Base-by-base conservation (phyloP, 2,113 vertebrate species). In the Microtus pennsylvanicus region DNA sequence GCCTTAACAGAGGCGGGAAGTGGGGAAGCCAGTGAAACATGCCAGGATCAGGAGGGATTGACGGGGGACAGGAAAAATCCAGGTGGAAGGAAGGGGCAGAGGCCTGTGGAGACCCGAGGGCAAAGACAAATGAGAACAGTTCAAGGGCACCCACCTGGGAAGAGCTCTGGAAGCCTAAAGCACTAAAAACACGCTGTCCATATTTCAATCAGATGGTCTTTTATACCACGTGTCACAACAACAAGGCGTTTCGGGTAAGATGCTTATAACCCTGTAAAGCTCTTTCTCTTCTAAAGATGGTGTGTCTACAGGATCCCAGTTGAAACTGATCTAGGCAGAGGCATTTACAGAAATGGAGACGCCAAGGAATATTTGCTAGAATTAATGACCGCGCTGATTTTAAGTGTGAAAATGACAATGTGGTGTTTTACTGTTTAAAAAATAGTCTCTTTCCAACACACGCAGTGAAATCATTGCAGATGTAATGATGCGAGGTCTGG, bases 341-440 rank as follows among this genome's bases (percentile, higher is more conserved):
- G 61, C 9, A 70, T 72, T 45, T 89, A 74, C 2, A 58, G 85
- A 94, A 52, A 63, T 21, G 24, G 75, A 19, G 78, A 67, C 35
- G 2, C 55, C 90, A 50, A 70, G 50, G 42, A 67, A 69, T 80
- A 82, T 63, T 92, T 80, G 38, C 91, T 65, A 76, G 63, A 52
- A 91, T 93, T 78, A 58, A 85, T 35, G 21, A 89, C 42, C 30
- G 52, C 75, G 65, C 17, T 83, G 33, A 89, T 13, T 96, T 90
- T 96, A 88, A 90, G 21, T 87, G 24, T 83, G 75, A 76, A 94
- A 90, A 81, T 93, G 33, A 77, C 45, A 87, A 63, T 50, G 22
- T 65, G 17, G 4, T 82, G 65, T 72, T 86, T 70, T 65, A 65
- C 19, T 45, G 61, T 72, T 67, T 72, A 8, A 19, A 93, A 72